Conservation (phyloP, 2,797 vertebrate species). For the Sus cebifrons region DNA sequence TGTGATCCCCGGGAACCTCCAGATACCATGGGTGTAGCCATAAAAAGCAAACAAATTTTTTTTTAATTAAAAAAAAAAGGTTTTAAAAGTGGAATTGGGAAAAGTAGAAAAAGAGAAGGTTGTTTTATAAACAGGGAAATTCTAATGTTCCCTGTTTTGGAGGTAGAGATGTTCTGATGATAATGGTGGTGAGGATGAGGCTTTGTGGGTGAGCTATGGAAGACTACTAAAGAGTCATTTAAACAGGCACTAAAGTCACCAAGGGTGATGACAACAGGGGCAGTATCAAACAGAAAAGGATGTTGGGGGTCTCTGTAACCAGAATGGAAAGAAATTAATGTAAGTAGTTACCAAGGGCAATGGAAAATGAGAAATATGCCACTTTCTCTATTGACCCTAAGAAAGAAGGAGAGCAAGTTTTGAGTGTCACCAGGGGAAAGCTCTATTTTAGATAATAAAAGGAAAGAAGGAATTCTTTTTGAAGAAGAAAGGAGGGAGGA, state of each 20-base stretch:
- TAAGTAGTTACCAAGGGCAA: background rate
- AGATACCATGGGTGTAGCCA: too few relatives aligned
- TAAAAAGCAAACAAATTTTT: too few relatives aligned
- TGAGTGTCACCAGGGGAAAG: background rate
- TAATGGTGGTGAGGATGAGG: background rate
- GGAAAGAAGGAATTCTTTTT: background rate
- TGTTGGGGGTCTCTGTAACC: background rate
- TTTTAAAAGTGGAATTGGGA: background rate
- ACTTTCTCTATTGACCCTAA: background rate
- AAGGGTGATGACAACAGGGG: background rate
- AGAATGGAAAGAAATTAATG: background rate
- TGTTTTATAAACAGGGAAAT: conserved; percentile 18
- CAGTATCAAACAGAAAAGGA: conserved; percentile 3
- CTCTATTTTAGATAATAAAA: background rate
- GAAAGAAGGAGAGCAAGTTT: background rate
- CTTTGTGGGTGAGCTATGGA: background rate
- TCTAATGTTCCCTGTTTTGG: background rate
- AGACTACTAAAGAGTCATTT: conserved; percentile 11
- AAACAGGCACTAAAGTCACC: background rate
- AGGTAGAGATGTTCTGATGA: background rate
- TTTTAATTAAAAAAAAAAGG: background rate
- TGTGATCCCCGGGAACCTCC: too few relatives aligned
- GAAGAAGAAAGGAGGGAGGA: conserved; percentile 1
- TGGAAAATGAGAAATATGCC: conserved; percentile 37
- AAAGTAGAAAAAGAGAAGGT: background rate